Percentiles rank a stretch among this genome's conserved stretches.
Conservation (phyloP, 2,888 invertebrate genomes). For the Lamellibrachia satsuma region DNA sequence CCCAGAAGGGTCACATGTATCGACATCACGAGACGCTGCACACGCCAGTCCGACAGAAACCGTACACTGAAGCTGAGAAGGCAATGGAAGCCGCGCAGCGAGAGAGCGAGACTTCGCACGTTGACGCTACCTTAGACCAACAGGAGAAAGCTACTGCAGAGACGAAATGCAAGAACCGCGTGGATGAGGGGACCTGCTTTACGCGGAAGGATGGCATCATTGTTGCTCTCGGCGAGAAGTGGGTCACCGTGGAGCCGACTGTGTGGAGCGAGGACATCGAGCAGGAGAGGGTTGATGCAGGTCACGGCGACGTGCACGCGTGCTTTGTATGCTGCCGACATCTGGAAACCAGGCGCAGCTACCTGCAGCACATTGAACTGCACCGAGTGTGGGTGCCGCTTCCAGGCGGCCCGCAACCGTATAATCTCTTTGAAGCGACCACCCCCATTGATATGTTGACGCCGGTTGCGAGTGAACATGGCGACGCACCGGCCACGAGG, state of each 20-base stretch:
- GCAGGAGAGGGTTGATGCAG: neutral
- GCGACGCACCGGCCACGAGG: neutral
- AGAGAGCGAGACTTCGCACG: neutral
- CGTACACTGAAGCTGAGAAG: neutral
- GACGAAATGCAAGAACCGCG: neutral
- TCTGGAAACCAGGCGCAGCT: constrained; percentile 7
- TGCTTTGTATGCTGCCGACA: constrained; percentile 35
- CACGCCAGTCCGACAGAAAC: constrained; percentile 32
- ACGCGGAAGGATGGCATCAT: neutral
- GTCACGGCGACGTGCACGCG: constrained; percentile 19
- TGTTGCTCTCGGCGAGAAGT: neutral
- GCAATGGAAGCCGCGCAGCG: neutral
- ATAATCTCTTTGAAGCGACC: neutral
- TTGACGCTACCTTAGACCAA: neutral
- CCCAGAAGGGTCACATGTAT: constrained; percentile 33
- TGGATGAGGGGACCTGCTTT: neutral
- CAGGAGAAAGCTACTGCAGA: neutral
- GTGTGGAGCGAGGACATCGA: constrained; percentile 8
- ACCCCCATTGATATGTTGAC: neutral
- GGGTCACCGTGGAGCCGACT: neutral
- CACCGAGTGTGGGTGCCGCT: constrained; percentile 33
- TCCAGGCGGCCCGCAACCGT: neutral
- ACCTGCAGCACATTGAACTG: constrained; percentile 28
- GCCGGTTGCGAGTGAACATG: neutral
- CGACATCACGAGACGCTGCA: constrained; percentile 37